A percentile compares a stretch with the other conserved stretches of the same genome.
Conservation (phyloP, 2,113 vertebrate species). For the Oryzias javanicus region DNA sequence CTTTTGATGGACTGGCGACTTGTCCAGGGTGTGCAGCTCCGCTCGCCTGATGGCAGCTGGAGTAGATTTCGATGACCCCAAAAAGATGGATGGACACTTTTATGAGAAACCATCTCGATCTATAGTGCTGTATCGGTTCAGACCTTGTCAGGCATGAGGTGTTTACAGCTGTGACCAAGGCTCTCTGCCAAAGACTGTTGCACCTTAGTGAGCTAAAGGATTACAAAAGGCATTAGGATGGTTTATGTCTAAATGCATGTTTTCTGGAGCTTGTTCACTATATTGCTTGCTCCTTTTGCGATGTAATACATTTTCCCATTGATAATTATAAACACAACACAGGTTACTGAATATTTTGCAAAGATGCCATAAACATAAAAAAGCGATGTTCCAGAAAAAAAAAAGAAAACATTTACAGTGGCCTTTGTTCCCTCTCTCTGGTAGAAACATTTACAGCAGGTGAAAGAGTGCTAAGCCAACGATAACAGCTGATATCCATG, state of each 20-base stretch:
- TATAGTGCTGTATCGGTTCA: background rate
- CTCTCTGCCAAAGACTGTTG: conserved; percentile 33
- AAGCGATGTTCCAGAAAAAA: background rate
- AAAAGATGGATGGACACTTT: background rate
- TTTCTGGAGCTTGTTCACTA: conserved; percentile 27
- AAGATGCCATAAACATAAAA: conserved; percentile 29
- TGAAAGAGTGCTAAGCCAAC: conserved; percentile 18
- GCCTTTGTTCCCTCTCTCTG: conserved; percentile 12
- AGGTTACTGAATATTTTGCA: conserved; percentile 26
- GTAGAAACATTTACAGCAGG: conserved; percentile 14
- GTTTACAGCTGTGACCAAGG: conserved; percentile 19
- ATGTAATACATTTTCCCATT: no score
- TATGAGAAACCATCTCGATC: conserved; percentile 30
- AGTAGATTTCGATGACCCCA: background rate
- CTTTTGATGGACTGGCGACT: background rate
- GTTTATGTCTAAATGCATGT: conserved; percentile 18
- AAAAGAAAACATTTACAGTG: conserved; percentile 14
- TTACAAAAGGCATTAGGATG: conserved; percentile 45
- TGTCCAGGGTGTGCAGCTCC: background rate
- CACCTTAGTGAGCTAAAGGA: conserved; percentile 26
- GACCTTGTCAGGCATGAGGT: conserved; percentile 19
- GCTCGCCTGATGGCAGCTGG: background rate
- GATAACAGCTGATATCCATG: conserved; percentile 17
- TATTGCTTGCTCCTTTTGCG: conserved; percentile 1
- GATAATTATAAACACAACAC: conserved; percentile 52